Base-by-base conservation (phyloP, 1,140 invertebrate species). In the Hycleus cichorii region DNA sequence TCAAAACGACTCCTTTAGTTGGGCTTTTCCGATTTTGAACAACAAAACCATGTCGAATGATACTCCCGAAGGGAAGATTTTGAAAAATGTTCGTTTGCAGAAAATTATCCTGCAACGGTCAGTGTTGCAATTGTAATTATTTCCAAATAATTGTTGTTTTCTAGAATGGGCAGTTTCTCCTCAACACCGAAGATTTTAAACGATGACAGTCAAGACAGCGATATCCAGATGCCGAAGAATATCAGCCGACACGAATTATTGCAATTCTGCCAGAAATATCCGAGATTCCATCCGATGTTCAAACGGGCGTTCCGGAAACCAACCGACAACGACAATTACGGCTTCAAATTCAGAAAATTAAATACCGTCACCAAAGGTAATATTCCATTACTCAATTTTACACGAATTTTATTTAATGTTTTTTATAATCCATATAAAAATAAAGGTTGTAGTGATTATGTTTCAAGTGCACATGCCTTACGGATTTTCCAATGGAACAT, bases 401-500 rank as follows among this genome's bases (percentile, higher is more conserved):
- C 40, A 57, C 46, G 11, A 39, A 63, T 60, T 50, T 60, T 57
- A 48, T 59, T 64, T 62, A 60, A 57, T 63, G 63, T 57, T 52
- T 66, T 55, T 40, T 58, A 70, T 18, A 18, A 18, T 18, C 18
- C 18, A 18, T 18, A 18, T 18, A 18, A 18, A 18, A 18, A 18
- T 73, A 32, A 64, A 77, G 75, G 66, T 59, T 77, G 74, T 63
- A 75, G 71, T 58, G 70, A 74, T 44, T 72, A 72, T 32, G 62
- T 69, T 24, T 69, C 46, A 47, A 69, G 64, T 61, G 71, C 64
- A 24, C 64, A 74, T 55, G 73, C 72, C 49, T 69, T 89, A 55
- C 75, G 86, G 61, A 65, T 89, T 12, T 77, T 89, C 63, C 87
- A 89, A 64, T 89, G 87, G 87, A 89, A 89, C 69, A 78, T 89